Base-by-base conservation (phyloP, 2,113 vertebrate species). In the Galbula dea region DNA sequence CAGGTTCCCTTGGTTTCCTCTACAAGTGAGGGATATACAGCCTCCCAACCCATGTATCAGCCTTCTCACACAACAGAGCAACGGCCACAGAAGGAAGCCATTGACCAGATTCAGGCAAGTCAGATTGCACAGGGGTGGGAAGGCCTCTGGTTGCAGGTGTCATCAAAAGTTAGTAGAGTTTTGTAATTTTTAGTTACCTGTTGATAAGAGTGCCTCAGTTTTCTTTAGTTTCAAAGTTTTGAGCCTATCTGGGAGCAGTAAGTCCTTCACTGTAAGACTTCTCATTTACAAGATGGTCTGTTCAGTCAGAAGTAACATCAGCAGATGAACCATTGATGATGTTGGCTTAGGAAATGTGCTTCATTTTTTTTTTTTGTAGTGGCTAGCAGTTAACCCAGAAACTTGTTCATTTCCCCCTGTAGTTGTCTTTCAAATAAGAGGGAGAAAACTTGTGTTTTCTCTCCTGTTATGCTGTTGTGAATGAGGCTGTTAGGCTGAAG, bases 31-130 rank as follows among this genome's bases (percentile, higher is more conserved):
- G 97, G 97, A 13, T 99, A 98, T 72, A 95, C 98, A 91, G 94
- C 98, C 81, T 97, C 98, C 54, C 98, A 99, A 23, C 98, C 98
- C 68, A 97, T 99, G 96, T 99, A 98, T 96, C 99, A 99, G 96
- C 97, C 98, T 93, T 97, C 99, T 81, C 98, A 98, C 97, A 97
- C 98, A 68, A 90, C 98, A 95, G 99, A 99, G 80, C 98, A 99
- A 26, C 97, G 97, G 93, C 98, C 98, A 92, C 97, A 98, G 86
- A 98, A 98, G 89, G 98, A 99, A 95, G 95, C 98, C 32, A 97
- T 99, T 85, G 99, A 99, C 94, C 98, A 98, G 95, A 98, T 99
- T 94, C 99, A 99, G 99, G 99, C 98, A 97, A 98, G 95, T 95
- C 46, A 89, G 69, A 91, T 49, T 83, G 85, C 87, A 90, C 48